Evolutionary conservation across 2,888 invertebrate species (phyloP).

Genomic region (Caenorhabditis wallacei): DNA sequence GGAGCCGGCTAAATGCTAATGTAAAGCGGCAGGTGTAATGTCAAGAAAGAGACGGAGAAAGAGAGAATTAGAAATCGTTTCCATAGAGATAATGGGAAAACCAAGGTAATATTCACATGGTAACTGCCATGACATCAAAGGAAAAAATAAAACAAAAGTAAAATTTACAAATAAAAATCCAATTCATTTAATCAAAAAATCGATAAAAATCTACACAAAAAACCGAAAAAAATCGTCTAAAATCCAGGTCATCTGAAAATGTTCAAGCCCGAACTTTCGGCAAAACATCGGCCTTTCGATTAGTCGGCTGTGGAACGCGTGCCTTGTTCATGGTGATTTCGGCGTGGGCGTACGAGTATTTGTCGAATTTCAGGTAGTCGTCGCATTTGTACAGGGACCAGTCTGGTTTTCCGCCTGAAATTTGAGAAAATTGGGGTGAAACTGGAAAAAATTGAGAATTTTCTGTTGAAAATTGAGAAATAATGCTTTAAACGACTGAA

Average conservation of each 20-base stretch:
- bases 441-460: background rate
- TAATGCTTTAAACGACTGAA: background rate
- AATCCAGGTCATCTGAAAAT: too few relatives aligned
- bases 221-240: too few relatives aligned
- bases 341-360: slow-evolving; percentile 79
- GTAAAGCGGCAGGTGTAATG: too few relatives aligned
- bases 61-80: too few relatives aligned
- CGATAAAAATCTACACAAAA: background rate
- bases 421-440: background rate
- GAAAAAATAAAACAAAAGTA: too few relatives aligned
- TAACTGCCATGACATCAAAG: slow-evolving; percentile 2
- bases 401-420: slow-evolving; percentile 72
- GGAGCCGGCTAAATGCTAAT: too few relatives aligned
- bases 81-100: too few relatives aligned
- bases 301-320: slow-evolving; percentile 80
- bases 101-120: background rate
- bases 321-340: slow-evolving; percentile 77
- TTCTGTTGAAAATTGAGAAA: background rate
- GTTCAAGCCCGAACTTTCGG: slow-evolving; percentile 68
- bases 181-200: background rate
- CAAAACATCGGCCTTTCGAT: slow-evolving; percentile 78
- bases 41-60: too few relatives aligned
- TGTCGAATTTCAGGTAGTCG: slow-evolving; percentile 81
- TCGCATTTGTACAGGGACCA: slow-evolving; percentile 79
- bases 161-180: background rate